Base-by-base conservation (phyloP, 2,113 vertebrate species). In the Dromiciops gliroides region DNA sequence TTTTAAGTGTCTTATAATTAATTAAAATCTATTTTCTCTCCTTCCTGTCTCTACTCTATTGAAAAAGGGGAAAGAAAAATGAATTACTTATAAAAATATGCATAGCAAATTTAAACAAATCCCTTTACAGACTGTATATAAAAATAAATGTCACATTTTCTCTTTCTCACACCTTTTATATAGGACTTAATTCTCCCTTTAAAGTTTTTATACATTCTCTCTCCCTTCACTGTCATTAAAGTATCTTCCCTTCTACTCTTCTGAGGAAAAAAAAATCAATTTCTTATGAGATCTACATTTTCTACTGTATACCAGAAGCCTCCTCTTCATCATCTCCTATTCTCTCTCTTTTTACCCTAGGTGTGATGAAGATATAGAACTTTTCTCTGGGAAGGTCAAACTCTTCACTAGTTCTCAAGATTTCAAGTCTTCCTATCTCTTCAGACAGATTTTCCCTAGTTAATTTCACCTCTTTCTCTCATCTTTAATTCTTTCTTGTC, bases 121-220 rank as follows among this genome's bases (percentile, higher is more conserved):
- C 31, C 31, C 14, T n/a, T 37, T n/a, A 1, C n/a, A n/a, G 12
- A 1, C 4, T n/a, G 4, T n/a, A n/a, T 6, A 1, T 75, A n/a
- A 37, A 67, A n/a, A n/a, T 75, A n/a, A 75, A 19, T 75, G 4
- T 75, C 16, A n/a, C 16, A 19, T 75, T n/a, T 14, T 37, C 60
- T 75, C 60, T 60, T 10, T n/a, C 60, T 75, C 31, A 67, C 14
- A 67, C 11, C 10, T 67, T 37, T 67, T 67, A 60, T 2, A 60
- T 60, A 60, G 26, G 56, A 11, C 26, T 31, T 60, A 60, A 31
- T 60, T 60, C 28, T 60, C 28, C 56, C 31, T 31, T 60, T 31
- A 31, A 3, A 60, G 0, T 11, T 60, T 60, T 31, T 60, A 60
- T 60, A 60, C 28, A 8, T 60, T 2, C 60, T 67, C 26, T 56